These are phyloP conservation scores for Nannobrachium achirus DNA, from an alignment of 2,113 vertebrate genomes.

Conservation along the genomic window DNA sequence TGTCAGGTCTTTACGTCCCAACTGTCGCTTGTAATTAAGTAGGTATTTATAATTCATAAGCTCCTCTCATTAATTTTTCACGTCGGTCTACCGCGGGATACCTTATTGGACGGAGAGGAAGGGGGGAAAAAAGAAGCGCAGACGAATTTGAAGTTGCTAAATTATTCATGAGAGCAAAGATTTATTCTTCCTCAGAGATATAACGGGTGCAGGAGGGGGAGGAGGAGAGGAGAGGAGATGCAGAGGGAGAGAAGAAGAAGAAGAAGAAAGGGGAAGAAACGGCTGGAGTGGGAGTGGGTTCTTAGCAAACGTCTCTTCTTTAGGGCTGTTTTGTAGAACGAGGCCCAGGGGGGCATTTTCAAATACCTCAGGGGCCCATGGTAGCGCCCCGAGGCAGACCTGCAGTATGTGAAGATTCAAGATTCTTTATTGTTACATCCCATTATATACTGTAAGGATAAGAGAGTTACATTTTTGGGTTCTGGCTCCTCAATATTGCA, in stretches of 20 bases:
- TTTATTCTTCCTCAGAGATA: conserved; percentile 66
- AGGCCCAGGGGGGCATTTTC: conserved; percentile 61
- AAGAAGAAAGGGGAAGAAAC: conserved; percentile 8
- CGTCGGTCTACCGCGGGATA: conserved; percentile 49
- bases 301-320: conserved; percentile 47
- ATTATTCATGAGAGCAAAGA: conserved; percentile 74
- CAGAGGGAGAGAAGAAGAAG: conserved; percentile 12
- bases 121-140: conserved; percentile 41
- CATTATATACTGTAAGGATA: no score
- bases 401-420: conserved; percentile 36
- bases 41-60: conserved; percentile 80
- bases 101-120: conserved; percentile 71
- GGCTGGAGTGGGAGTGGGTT: conserved; percentile 36
- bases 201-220: neutral
- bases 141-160: conserved; percentile 74
- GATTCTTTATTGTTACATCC: no score
- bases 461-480: no score
- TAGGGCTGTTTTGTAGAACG: conserved; percentile 59
- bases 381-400: conserved; percentile 14
- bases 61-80: conserved; percentile 69
- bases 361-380: conserved; percentile 45
- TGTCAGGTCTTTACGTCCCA: conserved; percentile 57
- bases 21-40: conserved; percentile 73
- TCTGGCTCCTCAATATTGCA: no score
- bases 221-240: conserved; percentile 30